phyloP scores from a whole-genome alignment of 2,888 invertebrate species.

The Microplitis deprimator region DNA sequence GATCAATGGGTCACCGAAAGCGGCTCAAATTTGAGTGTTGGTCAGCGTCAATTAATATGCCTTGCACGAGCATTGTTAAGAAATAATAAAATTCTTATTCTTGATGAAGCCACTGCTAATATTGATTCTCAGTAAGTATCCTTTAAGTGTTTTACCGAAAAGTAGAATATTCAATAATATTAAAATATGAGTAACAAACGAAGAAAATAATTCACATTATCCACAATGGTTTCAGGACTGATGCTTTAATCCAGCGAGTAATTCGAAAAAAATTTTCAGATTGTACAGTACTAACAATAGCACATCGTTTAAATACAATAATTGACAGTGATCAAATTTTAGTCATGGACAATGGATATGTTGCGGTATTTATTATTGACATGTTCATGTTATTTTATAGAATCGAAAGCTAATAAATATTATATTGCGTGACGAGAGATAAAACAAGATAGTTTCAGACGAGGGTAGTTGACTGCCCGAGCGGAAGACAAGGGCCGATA shows the following conservation, averaged over 20 bases:
- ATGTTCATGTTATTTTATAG: background rate
- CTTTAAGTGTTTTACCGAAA: too few species aligned
- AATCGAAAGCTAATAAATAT: background rate
- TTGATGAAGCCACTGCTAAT: conserved; percentile 82
- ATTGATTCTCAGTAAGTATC: conserved; percentile 72
- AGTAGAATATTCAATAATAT: too few species aligned
- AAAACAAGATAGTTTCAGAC: too few species aligned
- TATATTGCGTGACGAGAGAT: too few species aligned
- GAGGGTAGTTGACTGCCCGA: too few species aligned
- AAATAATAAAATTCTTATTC: conserved; percentile 76
- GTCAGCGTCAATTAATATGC: conserved; percentile 80
- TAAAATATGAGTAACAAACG: too few species aligned
- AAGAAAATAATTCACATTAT: too few species aligned
- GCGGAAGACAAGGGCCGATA: too few species aligned
- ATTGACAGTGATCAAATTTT: background rate
- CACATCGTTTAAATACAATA: background rate
- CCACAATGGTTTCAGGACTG: background rate
- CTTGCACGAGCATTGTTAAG: conserved; percentile 79
- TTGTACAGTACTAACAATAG: background rate
- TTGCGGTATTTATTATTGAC: conserved; percentile 71
- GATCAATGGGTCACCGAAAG: conserved; percentile 74
- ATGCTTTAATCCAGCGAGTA: background rate
- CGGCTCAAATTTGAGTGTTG: conserved; percentile 78
- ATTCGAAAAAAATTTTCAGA: background rate
- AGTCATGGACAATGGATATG: conserved; percentile 57